Evolutionary conservation across 2,888 invertebrate genomes (phyloP).

Genomic region (Agrochola lychnidis): DNA sequence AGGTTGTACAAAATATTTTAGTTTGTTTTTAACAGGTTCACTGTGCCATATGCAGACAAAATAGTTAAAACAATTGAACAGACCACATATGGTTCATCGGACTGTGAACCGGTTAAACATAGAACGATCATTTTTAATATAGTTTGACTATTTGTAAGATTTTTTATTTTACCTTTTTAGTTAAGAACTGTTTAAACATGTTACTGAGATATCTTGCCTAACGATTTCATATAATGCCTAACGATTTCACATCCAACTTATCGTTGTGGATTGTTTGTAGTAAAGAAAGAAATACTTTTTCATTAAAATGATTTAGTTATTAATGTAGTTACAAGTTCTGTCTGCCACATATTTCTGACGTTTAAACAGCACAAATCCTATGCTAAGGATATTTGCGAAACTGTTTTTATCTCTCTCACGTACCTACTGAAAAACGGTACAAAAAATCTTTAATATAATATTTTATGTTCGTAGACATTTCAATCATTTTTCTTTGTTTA

Average conservation of each 20-base stretch:
- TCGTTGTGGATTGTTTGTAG: neutral
- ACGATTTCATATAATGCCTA: no score
- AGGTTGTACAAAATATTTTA: neutral
- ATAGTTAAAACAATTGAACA: no score
- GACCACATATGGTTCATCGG: no score
- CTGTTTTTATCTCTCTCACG: no score
- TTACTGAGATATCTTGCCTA: no score
- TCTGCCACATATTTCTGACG: neutral
- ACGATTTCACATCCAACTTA: neutral
- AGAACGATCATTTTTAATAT: no score
- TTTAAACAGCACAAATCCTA: neutral
- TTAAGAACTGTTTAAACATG: no score
- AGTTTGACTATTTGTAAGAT: no score
- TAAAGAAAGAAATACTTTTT: neutral
- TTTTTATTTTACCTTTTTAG: no score
- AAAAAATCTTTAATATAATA: neutral
- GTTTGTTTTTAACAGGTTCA: neutral
- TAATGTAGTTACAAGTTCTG: neutral
- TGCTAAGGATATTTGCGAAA: neutral
- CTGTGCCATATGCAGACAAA: no score
- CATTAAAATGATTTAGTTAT: neutral
- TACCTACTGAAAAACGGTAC: slow-evolving; percentile 35
- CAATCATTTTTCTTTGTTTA: neutral
- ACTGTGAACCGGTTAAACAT: no score
- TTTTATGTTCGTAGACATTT: neutral